Evolutionary conservation across 2,888 invertebrate species (phyloP).

Genomic region (Tuberolachnus salignus): DNA sequence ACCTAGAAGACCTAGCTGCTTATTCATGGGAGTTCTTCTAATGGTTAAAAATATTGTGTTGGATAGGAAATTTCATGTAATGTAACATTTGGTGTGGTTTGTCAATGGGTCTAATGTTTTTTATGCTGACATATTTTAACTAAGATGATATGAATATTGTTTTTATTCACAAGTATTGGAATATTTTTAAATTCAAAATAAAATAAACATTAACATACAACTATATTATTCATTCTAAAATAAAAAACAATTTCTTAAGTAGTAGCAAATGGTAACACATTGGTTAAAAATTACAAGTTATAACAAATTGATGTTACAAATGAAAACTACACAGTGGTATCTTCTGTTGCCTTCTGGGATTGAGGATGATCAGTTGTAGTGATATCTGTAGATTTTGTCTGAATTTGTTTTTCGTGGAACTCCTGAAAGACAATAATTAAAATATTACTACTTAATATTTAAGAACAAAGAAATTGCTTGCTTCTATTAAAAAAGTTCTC

Average conservation of each 20-base stretch:
- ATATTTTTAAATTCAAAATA: constrained; percentile 2
- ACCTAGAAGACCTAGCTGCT: no score
- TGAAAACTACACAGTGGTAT: neutral
- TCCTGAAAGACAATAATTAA: constrained; percentile 20
- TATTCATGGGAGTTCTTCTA: no score
- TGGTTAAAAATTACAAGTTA: neutral
- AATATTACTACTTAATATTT: no score
- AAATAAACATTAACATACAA: constrained; percentile 2
- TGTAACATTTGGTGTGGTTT: no score
- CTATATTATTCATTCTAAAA: constrained; percentile 12
- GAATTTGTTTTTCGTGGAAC: constrained; percentile 51
- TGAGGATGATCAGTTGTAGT: constrained; percentile 1
- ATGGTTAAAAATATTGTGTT: no score
- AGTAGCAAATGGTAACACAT: constrained; percentile 52
- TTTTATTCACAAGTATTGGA: neutral
- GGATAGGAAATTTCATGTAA: no score
- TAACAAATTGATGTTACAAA: constrained; percentile 24
- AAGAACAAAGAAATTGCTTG: no score
- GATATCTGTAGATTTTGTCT: constrained; percentile 38
- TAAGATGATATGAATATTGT: neutral
- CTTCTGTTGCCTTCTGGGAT: constrained; percentile 15
- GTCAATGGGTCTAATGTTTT: no score
- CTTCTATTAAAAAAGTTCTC: no score
- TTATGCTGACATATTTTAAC: no score
- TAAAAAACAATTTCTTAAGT: constrained; percentile 44